Evolutionary conservation across 2,113 vertebrate species (phyloP), one percentile per base, ranked within the genome.

Genomic region (Arenaria interpres): DNA sequence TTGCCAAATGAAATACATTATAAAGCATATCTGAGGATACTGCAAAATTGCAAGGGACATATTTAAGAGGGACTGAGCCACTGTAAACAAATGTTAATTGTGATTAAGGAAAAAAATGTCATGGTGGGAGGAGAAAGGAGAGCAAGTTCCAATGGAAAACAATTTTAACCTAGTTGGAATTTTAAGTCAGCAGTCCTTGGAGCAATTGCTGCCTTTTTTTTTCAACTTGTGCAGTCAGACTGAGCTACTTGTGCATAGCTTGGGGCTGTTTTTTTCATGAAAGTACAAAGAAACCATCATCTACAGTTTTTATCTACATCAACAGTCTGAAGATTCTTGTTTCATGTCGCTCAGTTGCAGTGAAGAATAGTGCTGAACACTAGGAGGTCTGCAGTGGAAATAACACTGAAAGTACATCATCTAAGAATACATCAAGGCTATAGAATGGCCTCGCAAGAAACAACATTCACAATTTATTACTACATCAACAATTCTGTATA

Each of bases 201-300:
- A 87, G 83, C 56, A 75, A 19, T 87, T 84, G 66, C 50, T 94
- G 57, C 39, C 51, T 90, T 85, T 90, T 90, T 90, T 90, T 92
- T 78, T 37, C 60, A 85, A 74, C n/a, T 76, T 81, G n/a, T 92
- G 67, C 46, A 51, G n/a, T 96, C 74, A 84, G 59, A 59, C 45
- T 62, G 84, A 94, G 66, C 81, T 77, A 51, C 45, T 94, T 94
- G 79, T 87, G 56, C 63, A 41, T 93, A 71, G 80, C 78, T 85
- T 56, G 33, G 48, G 51, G 91, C 83, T 95, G n/a, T 10, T 90
- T 92, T 66, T 79, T 63, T 33, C 72, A 48, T 91, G 81, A 41
- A 86, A 89, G 33, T 64, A 91, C 83, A 87, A 86, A 87, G 81
- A 93, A 94, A 81, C n/a, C 20, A 73, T 85, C 82, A 92, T 89